Evolutionary conservation across 2,797 vertebrate genomes (phyloP).

Genomic region (Oceanodroma leucorhoa): DNA sequence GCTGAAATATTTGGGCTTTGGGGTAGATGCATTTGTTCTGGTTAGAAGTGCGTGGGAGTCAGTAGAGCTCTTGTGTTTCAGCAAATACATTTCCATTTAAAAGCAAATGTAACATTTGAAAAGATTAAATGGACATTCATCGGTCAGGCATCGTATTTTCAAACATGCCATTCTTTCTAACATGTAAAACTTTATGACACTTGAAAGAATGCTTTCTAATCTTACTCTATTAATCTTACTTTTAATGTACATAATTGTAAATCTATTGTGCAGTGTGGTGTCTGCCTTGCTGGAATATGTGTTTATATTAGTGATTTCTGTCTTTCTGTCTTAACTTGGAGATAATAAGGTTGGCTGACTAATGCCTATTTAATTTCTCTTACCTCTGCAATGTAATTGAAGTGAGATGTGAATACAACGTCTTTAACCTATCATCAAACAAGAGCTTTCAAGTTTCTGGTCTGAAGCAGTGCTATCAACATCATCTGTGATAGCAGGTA

Average conservation of each 20-base stretch:
- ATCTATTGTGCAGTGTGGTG: neutral
- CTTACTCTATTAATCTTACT: neutral
- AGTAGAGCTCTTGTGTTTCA: neutral
- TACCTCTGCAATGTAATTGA: neutral
- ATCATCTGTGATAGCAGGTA: neutral
- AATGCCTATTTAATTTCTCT: neutral
- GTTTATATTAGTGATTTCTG: neutral
- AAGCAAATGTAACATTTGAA: neutral
- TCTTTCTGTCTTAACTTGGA: neutral
- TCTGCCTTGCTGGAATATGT: neutral
- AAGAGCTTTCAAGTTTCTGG: neutral
- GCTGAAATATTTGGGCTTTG: conserved; percentile 8
- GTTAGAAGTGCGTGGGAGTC: conserved; percentile 8
- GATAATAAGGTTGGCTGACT: neutral
- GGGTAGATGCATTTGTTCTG: conserved; percentile 32
- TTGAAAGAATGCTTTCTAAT: neutral
- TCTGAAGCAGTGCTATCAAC: neutral
- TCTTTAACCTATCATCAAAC: neutral
- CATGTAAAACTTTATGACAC: neutral
- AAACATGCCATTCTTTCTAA: neutral
- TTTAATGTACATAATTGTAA: neutral
- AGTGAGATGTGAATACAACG: neutral
- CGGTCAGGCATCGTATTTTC: neutral
- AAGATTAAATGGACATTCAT: neutral
- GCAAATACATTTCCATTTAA: neutral